A percentile compares a stretch with the other conserved stretches of the same genome.
These are phyloP conservation scores for Cantharis nigra DNA, from an alignment of 2,888 invertebrate genomes.

Conservation along the genomic window DNA sequence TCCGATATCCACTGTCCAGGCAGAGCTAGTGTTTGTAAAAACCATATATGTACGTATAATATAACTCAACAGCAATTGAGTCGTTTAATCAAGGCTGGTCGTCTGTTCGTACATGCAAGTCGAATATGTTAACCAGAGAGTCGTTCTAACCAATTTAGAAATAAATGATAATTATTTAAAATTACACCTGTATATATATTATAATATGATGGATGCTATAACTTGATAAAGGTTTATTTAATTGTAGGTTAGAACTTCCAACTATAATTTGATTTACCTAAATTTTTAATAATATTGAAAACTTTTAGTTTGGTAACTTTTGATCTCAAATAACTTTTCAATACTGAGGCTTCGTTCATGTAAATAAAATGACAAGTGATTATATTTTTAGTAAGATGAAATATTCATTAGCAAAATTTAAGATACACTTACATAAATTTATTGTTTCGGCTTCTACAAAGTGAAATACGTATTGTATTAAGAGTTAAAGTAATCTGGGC, in stretches of 20 bases:
- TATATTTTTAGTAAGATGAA: not conserved
- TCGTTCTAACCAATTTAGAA: no score
- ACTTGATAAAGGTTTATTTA: no score
- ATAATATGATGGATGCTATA: no score
- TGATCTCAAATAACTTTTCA: not conserved
- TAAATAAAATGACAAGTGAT: not conserved
- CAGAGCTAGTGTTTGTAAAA: no score
- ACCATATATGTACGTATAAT: no score
- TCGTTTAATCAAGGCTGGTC: no score
- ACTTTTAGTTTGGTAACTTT: not conserved
- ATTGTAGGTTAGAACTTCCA: not conserved
- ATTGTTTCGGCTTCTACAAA: not conserved
- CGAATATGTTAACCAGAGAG: no score
- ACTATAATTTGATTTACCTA: not conserved
- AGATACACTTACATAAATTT: not conserved
- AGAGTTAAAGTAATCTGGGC: not conserved
- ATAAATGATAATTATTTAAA: no score
- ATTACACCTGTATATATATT: no score
- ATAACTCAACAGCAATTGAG: no score
- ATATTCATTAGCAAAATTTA: not conserved
- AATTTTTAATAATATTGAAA: not conserved
- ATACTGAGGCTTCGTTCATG: not conserved
- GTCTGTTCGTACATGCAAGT: no score
- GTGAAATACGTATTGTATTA: not conserved
- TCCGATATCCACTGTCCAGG: no score